Conservation (phyloP, 2,113 vertebrate species). For the Hipposideros armiger region DNA sequence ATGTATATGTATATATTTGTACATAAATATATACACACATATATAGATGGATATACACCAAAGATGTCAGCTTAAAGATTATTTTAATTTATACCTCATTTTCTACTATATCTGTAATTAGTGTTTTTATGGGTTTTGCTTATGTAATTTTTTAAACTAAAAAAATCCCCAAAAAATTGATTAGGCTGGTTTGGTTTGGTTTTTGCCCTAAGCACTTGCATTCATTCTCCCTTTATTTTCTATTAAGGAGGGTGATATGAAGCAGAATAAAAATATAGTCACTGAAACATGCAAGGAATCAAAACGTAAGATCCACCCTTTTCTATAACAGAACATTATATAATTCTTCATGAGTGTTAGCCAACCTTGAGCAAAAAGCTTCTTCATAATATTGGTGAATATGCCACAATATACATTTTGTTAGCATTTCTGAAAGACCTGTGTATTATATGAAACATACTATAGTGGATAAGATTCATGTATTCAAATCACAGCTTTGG, state of each 20-base stretch:
- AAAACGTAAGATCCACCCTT: neutral
- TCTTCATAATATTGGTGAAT: neutral
- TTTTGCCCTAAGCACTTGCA: neutral
- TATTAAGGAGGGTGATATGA: neutral
- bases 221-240: slow-evolving; percentile 8
- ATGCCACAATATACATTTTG: neutral
- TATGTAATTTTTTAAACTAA: neutral
- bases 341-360: neutral
- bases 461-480: neutral
- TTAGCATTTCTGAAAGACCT: slow-evolving; percentile 32
- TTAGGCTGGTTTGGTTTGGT: neutral
- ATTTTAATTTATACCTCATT: neutral
- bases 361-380: neutral
- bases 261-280: neutral
- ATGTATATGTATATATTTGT: neutral
- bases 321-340: neutral
- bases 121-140: neutral
- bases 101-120: neutral
- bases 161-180: neutral
- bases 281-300: neutral
- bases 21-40: neutral
- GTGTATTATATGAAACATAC: neutral
- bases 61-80: slow-evolving; percentile 2
- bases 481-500: neutral
- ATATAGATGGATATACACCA: neutral